Evolutionary conservation across 2,797 vertebrate genomes (phyloP), one percentile per base, ranked within the genome.

Genomic region (Eidolon dupreanum): DNA sequence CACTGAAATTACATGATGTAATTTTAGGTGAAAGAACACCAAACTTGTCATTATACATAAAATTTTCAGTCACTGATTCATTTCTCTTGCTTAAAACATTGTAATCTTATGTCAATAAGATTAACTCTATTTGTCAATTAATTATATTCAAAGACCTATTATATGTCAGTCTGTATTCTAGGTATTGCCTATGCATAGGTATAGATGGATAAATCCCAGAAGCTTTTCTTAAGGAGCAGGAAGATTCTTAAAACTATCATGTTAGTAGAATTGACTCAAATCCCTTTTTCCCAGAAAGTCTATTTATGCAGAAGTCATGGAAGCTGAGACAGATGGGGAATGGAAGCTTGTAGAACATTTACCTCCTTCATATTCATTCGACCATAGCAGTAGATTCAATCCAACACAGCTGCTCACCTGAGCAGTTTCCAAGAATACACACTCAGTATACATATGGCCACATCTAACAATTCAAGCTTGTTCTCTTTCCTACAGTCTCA

Each of bases 381-480:
- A 11, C 11, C 22, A 7, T 51, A 31, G 51, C 8, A 84, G 5
- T 4, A 63, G 7, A 11, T 53, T 63, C 36, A 68, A 8, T 12
- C 2, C 6, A 38, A 28, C 36, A 26, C 2, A 26, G 22, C 10
- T 41, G 11, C 16, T 53, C 28, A 41, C 74, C 28, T n/a, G n/a
- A 68, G 15, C 26, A 2, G 5, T 51, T 85, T 53, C 83, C 24
- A n/a, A 51, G 31, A 10, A 10, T 43, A 51, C 1, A 36, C 31
- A 41, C 15, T 41, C 51, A 20, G 5, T 31, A 38, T 4, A 10
- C 6, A 3, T 0, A 2, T 16, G 11, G 43, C 12, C 15, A 5
- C 1, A 4, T 10, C 5, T 53, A 31, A 6, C 26, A n/a, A 6
- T 8, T 7, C 13, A 46, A 12, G 24, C 20, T 6, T 26, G 12